Percentiles rank a stretch among this genome's conserved stretches.
Conservation (phyloP, 2,797 vertebrate genomes). For the Acipenser oxyrinchus region DNA sequence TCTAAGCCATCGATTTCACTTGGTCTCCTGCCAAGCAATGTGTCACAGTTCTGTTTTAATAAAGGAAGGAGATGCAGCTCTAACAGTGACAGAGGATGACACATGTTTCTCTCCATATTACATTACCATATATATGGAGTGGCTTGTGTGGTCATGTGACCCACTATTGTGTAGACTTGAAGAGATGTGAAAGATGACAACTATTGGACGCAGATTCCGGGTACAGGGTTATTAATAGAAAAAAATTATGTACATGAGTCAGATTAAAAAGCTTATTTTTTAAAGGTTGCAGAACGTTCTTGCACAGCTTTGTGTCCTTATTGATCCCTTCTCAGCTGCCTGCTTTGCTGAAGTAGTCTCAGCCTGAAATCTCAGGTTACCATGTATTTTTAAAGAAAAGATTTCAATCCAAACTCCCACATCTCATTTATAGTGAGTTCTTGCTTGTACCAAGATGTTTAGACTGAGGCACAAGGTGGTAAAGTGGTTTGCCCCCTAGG, state of each 20-base stretch:
- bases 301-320: not conserved
- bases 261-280: too few relatives aligned
- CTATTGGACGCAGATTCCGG: not conserved
- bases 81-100: slow-evolving; percentile 68
- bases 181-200: slow-evolving; percentile 9
- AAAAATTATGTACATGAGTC: too few relatives aligned
- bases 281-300: not conserved
- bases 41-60: slow-evolving; percentile 66
- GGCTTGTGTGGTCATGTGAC: slow-evolving; percentile 28
- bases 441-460: slow-evolving; percentile 59
- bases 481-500: slow-evolving; percentile 64
- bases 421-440: slow-evolving; percentile 45
- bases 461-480: slow-evolving; percentile 60
- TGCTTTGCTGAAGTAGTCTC: not conserved
- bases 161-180: not conserved
- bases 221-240: not conserved
- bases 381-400: slow-evolving; percentile 65
- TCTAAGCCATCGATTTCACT: slow-evolving; percentile 70
- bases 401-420: slow-evolving; percentile 40
- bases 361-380: slow-evolving; percentile 5
- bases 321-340: not conserved
- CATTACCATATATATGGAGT: slow-evolving; percentile 67
- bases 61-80: slow-evolving; percentile 70
- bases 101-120: slow-evolving; percentile 64
- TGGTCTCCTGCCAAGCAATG: slow-evolving; percentile 65